These are phyloP conservation scores for Hirundichthys speculiger DNA, from an alignment of 2,113 vertebrate species.

Conservation along the genomic window DNA sequence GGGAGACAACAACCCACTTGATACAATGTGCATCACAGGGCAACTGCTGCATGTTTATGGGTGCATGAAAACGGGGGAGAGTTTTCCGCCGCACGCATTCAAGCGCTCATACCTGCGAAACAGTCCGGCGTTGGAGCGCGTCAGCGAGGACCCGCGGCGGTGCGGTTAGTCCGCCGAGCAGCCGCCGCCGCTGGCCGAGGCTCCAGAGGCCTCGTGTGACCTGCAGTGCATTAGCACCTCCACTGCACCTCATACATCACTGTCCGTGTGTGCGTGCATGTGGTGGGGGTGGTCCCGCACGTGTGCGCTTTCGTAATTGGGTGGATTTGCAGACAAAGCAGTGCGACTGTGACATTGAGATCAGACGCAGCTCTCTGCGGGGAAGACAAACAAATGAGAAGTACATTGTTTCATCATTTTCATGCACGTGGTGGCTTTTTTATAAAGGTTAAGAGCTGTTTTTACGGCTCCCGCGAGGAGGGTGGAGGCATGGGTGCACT, in stretches of 20 bases:
- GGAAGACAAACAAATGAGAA: constrained; percentile 6
- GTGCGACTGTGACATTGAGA: constrained; percentile 56
- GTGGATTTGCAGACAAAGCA: constrained; percentile 66
- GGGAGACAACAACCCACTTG: too few species aligned
- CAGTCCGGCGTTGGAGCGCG: background rate
- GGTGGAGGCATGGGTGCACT: too few species aligned
- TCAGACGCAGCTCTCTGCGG: constrained; percentile 17
- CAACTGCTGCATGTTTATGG: too few species aligned
- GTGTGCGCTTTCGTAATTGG: constrained; percentile 55
- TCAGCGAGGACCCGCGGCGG: too few species aligned
- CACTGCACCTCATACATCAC: constrained; percentile 56
- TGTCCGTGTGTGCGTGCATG: constrained; percentile 26
- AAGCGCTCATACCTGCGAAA: too few species aligned
- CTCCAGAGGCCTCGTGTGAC: constrained; percentile 51
- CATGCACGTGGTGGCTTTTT: too few species aligned
- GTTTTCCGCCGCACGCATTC: too few species aligned
- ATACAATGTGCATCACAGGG: too few species aligned
- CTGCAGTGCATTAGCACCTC: constrained; percentile 53
- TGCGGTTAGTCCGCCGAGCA: constrained; percentile 3
- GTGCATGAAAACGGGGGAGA: too few species aligned
- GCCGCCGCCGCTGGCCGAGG: background rate
- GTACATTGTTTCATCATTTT: too few species aligned
- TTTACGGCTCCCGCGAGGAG: too few species aligned
- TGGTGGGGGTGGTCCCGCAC: constrained; percentile 26
- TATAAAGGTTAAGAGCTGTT: too few species aligned